phyloP scores from a whole-genome alignment of 2,888 invertebrate genomes.

The Scaptomyza flava region DNA sequence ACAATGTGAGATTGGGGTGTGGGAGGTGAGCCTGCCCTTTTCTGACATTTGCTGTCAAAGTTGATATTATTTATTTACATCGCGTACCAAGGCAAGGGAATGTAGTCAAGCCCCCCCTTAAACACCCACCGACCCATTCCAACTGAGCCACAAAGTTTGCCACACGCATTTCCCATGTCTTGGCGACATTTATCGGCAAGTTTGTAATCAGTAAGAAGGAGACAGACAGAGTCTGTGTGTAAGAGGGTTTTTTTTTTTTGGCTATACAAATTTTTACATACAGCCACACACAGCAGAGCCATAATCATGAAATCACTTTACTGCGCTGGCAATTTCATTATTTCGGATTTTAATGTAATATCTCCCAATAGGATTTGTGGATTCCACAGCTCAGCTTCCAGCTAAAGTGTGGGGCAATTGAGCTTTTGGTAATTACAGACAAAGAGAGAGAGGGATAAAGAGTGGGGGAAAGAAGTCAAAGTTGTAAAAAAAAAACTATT shows the following conservation, averaged over 20 bases:
- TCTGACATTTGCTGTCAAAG: constrained; percentile 71
- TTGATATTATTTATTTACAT: constrained; percentile 74
- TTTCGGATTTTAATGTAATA: constrained; percentile 75
- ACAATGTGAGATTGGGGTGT: constrained; percentile 11
- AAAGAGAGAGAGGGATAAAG: background rate
- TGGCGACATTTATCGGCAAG: constrained; percentile 58
- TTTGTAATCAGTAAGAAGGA: constrained; percentile 22
- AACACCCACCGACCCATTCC: background rate
- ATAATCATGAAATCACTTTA: constrained; percentile 77
- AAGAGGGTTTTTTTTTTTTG: constrained; percentile 8
- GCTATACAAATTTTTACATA: constrained; percentile 15
- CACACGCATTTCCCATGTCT: constrained; percentile 57
- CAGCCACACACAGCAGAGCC: constrained; percentile 32
- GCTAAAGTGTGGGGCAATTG: constrained; percentile 29
- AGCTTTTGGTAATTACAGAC: constrained; percentile 40
- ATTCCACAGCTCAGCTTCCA: constrained; percentile 38
- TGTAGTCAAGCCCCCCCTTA: constrained; percentile 3
- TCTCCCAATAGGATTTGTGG: constrained; percentile 52
- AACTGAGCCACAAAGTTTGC: constrained; percentile 41
- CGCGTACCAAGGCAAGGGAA: constrained; percentile 46
- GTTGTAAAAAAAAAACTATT: constrained; percentile 26
- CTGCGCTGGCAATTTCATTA: constrained; percentile 75
- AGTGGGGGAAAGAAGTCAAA: constrained; percentile 9
- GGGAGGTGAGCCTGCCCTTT: constrained; percentile 58
- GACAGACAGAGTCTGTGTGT: background rate